Conservation (phyloP, 2,888 invertebrate species). For the Sesamia inferens region DNA sequence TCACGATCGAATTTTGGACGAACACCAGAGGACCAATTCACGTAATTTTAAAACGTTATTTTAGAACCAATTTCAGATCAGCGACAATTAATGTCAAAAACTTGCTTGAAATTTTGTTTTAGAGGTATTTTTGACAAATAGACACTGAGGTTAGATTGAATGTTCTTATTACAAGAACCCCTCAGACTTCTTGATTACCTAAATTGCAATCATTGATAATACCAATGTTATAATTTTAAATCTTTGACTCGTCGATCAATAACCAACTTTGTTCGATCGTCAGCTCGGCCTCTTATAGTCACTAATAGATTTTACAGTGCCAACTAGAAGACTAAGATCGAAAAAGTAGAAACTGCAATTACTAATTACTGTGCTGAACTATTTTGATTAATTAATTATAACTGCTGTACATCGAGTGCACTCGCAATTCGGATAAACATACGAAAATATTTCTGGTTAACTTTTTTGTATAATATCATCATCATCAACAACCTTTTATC, state of each 20-base stretch:
- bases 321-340: conserved; percentile 38
- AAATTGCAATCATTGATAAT: background rate
- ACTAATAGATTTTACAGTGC: conserved; percentile 42
- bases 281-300: conserved; percentile 29
- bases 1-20: conserved; percentile 23
- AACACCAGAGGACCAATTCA: background rate
- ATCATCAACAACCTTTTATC: no score
- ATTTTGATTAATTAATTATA: conserved; percentile 39
- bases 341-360: conserved; percentile 32
- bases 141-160: no score
- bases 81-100: background rate
- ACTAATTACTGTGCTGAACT: conserved; percentile 20
- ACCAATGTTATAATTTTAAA: background rate
- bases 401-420: conserved; percentile 21
- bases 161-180: no score
- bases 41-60: background rate
- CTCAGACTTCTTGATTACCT: background rate
- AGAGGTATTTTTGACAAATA: no score
- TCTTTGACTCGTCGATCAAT: background rate
- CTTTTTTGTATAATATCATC: no score
- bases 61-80: background rate
- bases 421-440: conserved; percentile 28
- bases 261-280: conserved; percentile 27
- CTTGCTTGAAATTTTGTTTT: no score
- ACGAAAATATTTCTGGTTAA: conserved; percentile 8